phyloP scores from a whole-genome alignment of 2,113 vertebrate genomes.

The Toxotes jaculatrix region DNA sequence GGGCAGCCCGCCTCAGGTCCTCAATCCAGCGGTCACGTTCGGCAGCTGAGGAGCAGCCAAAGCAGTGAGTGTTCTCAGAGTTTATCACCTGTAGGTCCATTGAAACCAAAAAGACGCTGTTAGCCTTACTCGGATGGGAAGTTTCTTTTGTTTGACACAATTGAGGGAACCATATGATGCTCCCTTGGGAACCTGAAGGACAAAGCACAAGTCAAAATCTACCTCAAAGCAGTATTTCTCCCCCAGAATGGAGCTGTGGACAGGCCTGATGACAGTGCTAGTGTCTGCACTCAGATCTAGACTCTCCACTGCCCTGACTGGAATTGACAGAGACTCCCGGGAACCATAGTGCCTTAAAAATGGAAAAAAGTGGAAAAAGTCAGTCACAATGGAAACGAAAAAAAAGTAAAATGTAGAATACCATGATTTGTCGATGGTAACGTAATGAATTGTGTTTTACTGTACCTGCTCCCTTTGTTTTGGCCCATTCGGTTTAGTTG shows the following conservation, averaged over 20 bases:
- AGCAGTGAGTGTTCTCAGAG: constrained; percentile 88
- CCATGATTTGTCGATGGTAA: background rate
- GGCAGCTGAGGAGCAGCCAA: constrained; percentile 90
- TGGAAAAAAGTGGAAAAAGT: background rate
- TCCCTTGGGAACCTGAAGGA: background rate
- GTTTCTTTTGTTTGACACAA: background rate
- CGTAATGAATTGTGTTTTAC: background rate
- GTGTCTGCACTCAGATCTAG: constrained; percentile 88
- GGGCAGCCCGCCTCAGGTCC: constrained; percentile 89
- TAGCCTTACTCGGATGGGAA: background rate
- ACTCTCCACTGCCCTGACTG: constrained; percentile 77
- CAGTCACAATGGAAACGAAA: background rate
- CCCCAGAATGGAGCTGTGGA: constrained; percentile 93
- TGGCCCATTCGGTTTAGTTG: constrained; percentile 70
- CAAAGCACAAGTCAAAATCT: constrained; percentile 4
- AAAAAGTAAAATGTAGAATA: background rate
- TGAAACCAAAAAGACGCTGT: constrained; percentile 15
- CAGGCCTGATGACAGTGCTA: constrained; percentile 87
- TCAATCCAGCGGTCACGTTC: constrained; percentile 95
- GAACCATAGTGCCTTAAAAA: constrained; percentile 81
- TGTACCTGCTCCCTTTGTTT: constrained; percentile 72
- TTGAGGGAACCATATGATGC: background rate
- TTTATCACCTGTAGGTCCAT: constrained; percentile 87
- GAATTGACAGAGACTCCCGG: constrained; percentile 86
- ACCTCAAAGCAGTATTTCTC: constrained; percentile 96